Percentiles rank a stretch among this genome's conserved stretches.
Evolutionary conservation across 2,888 invertebrate genomes (phyloP).

Genomic region (Cosmia pyralina): DNA sequence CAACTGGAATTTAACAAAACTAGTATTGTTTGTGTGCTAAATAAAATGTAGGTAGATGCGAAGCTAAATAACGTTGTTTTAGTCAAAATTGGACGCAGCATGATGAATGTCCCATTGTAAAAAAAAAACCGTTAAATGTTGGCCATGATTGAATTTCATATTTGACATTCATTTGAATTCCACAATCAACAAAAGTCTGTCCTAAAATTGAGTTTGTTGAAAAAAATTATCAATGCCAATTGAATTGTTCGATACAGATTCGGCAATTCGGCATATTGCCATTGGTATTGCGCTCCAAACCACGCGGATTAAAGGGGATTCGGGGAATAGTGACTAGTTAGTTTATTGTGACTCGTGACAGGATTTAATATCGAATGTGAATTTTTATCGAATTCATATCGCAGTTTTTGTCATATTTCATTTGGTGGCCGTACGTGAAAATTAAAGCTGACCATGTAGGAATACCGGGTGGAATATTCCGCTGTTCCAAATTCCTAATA

Average conservation of each 20-base stretch:
- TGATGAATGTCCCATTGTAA: slow-evolving; percentile 1
- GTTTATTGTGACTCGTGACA: slow-evolving; percentile 67
- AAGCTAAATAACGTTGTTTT: neutral
- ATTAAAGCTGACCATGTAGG: neutral
- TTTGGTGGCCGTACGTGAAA: slow-evolving; percentile 30
- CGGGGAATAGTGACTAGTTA: slow-evolving; percentile 61
- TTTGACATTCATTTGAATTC: slow-evolving; percentile 36
- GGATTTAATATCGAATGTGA: slow-evolving; percentile 60
- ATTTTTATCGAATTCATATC: slow-evolving; percentile 54
- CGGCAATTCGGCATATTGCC: slow-evolving; percentile 63
- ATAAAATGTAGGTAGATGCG: slow-evolving; percentile 9
- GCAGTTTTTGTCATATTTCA: slow-evolving; percentile 41
- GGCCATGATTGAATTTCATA: slow-evolving; percentile 35
- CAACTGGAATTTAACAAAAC: slow-evolving; percentile 45
- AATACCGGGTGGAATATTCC: slow-evolving; percentile 23
- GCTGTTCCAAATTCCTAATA: slow-evolving; percentile 37
- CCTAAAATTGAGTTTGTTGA: slow-evolving; percentile 30
- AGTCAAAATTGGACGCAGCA: slow-evolving; percentile 2
- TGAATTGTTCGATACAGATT: slow-evolving; percentile 62
- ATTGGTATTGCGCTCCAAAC: slow-evolving; percentile 60
- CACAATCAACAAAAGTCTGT: slow-evolving; percentile 32
- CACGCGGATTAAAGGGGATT: slow-evolving; percentile 65
- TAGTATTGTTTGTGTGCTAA: slow-evolving; percentile 20
- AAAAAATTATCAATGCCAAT: slow-evolving; percentile 60
- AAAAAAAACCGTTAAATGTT: neutral